Base-by-base conservation (phyloP, 2,888 invertebrate species). In the Creontiades dilutus region DNA sequence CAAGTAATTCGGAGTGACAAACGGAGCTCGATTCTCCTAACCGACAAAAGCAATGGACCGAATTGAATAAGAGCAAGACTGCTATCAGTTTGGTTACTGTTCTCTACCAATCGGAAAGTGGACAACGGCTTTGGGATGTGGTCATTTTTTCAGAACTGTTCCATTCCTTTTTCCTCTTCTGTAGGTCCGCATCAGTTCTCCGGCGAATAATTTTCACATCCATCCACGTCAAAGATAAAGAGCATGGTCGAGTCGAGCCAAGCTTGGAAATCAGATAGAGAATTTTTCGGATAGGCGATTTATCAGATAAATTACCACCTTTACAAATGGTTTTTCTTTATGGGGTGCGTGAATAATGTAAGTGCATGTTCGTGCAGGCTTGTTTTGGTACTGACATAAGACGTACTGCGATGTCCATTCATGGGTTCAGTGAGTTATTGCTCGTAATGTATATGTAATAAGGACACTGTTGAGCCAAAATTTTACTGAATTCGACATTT, bases 111-210 rank as follows among this genome's bases (percentile, higher is more conserved):
- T 68, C 68, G 19, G 68, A 23, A 11, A 23, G 27, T 13, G 68
- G 68, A 68, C 68, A 68, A 19, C 68, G 0, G 68, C 23, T 23
- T 61, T 68, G 12, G 68, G 3, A 11, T 68, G 68, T 23, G 68
- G 68, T 27, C 68, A 68, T 68, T 68, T 68, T 52, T 68, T 68
- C 68, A 23, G 23, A 23, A 12, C 68, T 9, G 68, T 23, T 68
- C 68, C 23, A 68, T 13, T 68, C 23, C 23, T 68, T 23, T 23
- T 61, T 68, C 23, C 68, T 1, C 12, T 27, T 68, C 9, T 12
- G 68, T 23, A 9, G 68, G 23, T 23, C 68, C 23, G 68, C 23
- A 68, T 68, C 68, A 68, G 68, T 23, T 23, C 9, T 12, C 23
- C 23, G 23, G 68, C 9, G 68, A 68, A 68, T 68, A 68, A 68